phyloP scores from a whole-genome alignment of 23 tunicate species.

The Styela clava region DNA sequence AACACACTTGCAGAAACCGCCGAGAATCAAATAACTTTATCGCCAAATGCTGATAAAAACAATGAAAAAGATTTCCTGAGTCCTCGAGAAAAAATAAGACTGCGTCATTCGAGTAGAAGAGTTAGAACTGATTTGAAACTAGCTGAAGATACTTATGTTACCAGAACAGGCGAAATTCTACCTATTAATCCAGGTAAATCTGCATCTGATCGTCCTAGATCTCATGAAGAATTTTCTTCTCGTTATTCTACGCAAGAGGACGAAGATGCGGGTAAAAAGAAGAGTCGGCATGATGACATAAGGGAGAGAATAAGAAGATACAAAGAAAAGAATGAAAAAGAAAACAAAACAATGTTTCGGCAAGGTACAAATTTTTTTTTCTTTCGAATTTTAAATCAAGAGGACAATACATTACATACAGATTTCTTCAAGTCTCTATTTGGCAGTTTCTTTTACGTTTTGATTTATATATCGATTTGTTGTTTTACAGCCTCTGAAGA shows the following conservation, averaged over 20 bases:
- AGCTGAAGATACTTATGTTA: constrained; percentile 1
- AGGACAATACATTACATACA: too few species aligned
- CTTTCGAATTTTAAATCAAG: not conserved
- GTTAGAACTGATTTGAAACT: not conserved
- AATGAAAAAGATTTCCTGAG: not conserved
- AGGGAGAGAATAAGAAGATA: constrained; percentile 68
- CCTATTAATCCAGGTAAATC: not conserved
- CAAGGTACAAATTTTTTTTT: not conserved
- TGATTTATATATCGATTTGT: too few species aligned
- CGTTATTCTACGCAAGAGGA: not conserved
- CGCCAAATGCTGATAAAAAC: not conserved
- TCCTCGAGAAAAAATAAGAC: not conserved
- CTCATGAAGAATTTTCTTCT: not conserved
- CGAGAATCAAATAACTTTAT: not conserved
- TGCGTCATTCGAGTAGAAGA: not conserved
- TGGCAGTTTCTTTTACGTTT: not conserved
- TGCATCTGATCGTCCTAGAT: not conserved
- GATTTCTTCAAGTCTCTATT: not conserved
- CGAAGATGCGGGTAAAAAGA: not conserved
- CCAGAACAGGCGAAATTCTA: not conserved
- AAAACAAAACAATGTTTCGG: constrained; percentile 16
- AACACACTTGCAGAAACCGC: not conserved
- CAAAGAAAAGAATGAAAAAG: constrained; percentile 45
- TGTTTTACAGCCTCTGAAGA: not conserved
- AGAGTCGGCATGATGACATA: constrained; percentile 41